A percentile compares a stretch with the other conserved stretches of the same genome.
Conservation (phyloP, 1,140 invertebrate species). For the Bacillus rossius region DNA sequence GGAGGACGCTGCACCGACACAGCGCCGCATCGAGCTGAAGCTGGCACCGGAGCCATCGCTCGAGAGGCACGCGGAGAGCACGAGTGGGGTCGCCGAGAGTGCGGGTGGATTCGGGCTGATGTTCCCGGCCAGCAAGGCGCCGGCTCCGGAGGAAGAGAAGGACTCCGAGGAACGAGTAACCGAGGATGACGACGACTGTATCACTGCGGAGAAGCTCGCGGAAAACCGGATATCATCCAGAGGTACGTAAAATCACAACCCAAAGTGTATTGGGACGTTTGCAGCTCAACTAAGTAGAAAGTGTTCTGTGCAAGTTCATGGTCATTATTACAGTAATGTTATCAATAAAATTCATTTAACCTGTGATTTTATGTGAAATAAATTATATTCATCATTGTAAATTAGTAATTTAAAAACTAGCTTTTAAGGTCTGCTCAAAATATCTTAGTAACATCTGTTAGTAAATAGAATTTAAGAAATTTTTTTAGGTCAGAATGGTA, state of each 20-base stretch:
- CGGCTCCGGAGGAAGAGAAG: slow-evolving; percentile 30
- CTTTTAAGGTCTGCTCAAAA: too few relatives aligned
- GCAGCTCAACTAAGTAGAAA: too few relatives aligned
- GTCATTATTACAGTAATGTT: too few relatives aligned
- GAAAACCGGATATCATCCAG: slow-evolving; percentile 61
- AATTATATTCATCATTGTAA: too few relatives aligned
- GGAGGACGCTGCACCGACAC: slow-evolving; percentile 39
- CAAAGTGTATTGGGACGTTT: too few relatives aligned
- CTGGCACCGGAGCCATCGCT: slow-evolving; percentile 31
- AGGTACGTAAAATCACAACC: slow-evolving; percentile 34
- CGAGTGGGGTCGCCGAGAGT: slow-evolving; percentile 21
- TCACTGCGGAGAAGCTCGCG: slow-evolving; percentile 59
- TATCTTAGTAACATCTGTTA: too few relatives aligned
- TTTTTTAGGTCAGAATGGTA: too few relatives aligned
- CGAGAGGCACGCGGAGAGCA: slow-evolving; percentile 27
- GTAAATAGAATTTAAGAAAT: too few relatives aligned
- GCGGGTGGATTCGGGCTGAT: slow-evolving; percentile 46
- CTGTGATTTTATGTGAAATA: too few relatives aligned
- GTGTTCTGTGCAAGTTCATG: too few relatives aligned
- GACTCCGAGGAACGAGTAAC: slow-evolving; percentile 19
- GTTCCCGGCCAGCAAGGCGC: slow-evolving; percentile 34
- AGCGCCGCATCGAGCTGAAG: slow-evolving; percentile 58
- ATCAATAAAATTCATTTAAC: too few relatives aligned
- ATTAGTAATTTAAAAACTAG: too few relatives aligned
- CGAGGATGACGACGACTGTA: slow-evolving; percentile 45